Conservation (phyloP, 2,888 invertebrate species). For the Iphiclides podalirius region DNA sequence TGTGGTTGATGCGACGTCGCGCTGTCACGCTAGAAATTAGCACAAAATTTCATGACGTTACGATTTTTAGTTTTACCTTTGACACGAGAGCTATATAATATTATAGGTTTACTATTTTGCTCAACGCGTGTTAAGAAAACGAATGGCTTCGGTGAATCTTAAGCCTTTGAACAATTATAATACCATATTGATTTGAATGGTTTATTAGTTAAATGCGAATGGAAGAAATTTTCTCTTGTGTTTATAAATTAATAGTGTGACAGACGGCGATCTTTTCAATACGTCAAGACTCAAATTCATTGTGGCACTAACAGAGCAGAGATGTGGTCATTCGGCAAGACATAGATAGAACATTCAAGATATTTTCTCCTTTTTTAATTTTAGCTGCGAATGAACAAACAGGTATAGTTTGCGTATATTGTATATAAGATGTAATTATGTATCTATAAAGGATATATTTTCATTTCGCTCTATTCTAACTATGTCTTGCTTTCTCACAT, state of each 20-base stretch:
- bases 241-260: too few species aligned
- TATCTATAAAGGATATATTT: constrained; percentile 40
- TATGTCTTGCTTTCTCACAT: constrained; percentile 79
- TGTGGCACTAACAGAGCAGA: constrained; percentile 65
- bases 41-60: too few species aligned
- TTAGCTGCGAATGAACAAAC: constrained; percentile 42
- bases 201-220: too few species aligned
- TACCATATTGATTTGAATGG: too few species aligned
- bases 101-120: too few species aligned
- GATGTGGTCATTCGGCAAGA: constrained; percentile 78
- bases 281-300: constrained; percentile 29
- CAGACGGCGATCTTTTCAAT: constrained; percentile 27
- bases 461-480: constrained; percentile 64
- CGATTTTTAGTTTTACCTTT: not conserved
- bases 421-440: constrained; percentile 41
- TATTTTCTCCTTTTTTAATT: constrained; percentile 17
- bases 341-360: constrained; percentile 55
- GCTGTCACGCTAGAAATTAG: constrained; percentile 25
- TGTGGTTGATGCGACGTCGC: constrained; percentile 4
- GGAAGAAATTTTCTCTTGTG: too few species aligned
- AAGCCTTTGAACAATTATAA: too few species aligned
- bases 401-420: constrained; percentile 45
- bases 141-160: too few species aligned
- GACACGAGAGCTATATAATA: not conserved
- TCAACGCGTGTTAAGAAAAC: too few species aligned